These are phyloP conservation scores for Hapalemur alaotrensis DNA, from an alignment of 2,797 vertebrate species.

Conservation along the genomic window DNA sequence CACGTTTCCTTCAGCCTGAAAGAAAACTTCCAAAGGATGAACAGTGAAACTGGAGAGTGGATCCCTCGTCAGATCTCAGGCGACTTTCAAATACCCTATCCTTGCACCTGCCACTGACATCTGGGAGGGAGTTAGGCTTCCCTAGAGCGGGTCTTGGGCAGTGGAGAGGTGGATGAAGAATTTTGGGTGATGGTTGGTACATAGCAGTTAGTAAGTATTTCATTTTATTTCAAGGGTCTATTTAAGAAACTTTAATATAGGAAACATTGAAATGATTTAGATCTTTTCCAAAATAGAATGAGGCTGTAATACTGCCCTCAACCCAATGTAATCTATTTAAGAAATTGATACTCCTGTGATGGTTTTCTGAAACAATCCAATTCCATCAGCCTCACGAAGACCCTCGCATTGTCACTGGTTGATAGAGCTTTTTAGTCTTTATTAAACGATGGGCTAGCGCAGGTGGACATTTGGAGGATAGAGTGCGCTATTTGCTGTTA, in stretches of 20 bases:
- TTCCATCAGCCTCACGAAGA: not conserved
- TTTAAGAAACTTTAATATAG: not conserved
- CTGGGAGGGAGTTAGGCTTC: not conserved
- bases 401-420: not conserved
- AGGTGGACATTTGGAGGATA: constrained; percentile 20
- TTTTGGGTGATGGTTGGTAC: not conserved
- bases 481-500: constrained; percentile 21
- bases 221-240: not conserved
- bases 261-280: constrained; percentile 34
- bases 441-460: constrained; percentile 17
- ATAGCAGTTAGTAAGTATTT: not conserved
- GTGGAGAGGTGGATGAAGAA: not conserved
- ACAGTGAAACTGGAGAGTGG: not conserved
- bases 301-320: not conserved
- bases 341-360: not conserved
- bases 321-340: not conserved
- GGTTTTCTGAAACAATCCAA: not conserved
- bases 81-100: not conserved
- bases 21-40: not conserved
- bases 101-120: not conserved
- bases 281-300: constrained; percentile 3
- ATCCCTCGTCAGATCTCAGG: not conserved
- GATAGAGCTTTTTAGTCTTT: constrained; percentile 41
- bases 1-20: not conserved
- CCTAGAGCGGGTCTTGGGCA: too few relatives aligned